Percentiles rank a stretch among this genome's conserved stretches.
These are phyloP conservation scores for Amblyornis subalaris DNA, from an alignment of 2,113 vertebrate species.

Conservation along the genomic window DNA sequence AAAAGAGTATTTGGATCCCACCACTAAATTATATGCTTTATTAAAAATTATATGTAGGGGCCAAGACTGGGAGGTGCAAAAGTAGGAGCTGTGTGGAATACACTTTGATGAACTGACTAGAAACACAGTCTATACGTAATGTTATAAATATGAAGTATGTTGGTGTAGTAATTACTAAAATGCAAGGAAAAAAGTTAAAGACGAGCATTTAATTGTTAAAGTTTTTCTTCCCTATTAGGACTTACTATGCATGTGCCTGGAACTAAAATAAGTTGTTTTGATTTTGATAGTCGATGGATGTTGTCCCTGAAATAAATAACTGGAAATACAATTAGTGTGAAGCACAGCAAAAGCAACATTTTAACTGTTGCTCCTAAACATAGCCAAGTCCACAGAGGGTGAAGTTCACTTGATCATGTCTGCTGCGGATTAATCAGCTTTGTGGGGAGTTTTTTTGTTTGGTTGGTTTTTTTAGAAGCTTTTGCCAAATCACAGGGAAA, in stretches of 20 bases:
- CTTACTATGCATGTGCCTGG: background rate
- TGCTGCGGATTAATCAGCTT: background rate
- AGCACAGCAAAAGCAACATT: background rate
- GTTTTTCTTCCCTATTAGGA: background rate
- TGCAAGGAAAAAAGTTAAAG: background rate
- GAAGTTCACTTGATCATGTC: background rate
- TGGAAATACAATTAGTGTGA: background rate
- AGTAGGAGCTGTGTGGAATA: background rate
- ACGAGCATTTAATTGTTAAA: background rate
- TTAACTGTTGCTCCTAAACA: background rate
- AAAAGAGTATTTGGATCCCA: background rate
- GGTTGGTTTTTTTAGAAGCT: background rate
- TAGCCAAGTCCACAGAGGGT: background rate
- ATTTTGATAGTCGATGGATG: background rate
- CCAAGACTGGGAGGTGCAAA: background rate
- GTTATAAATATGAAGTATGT: background rate
- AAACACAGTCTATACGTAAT: fast-evolving
- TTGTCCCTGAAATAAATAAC: background rate
- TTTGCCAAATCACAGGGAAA: background rate
- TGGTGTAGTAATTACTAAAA: background rate
- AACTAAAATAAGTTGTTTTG: background rate
- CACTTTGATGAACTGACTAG: background rate
- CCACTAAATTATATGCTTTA: background rate
- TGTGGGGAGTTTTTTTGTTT: background rate
- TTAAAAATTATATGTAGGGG: background rate